A percentile compares a stretch with the other conserved stretches of the same genome.
Evolutionary conservation across 2,113 vertebrate species (phyloP).

Genomic region (Lepus americanus): DNA sequence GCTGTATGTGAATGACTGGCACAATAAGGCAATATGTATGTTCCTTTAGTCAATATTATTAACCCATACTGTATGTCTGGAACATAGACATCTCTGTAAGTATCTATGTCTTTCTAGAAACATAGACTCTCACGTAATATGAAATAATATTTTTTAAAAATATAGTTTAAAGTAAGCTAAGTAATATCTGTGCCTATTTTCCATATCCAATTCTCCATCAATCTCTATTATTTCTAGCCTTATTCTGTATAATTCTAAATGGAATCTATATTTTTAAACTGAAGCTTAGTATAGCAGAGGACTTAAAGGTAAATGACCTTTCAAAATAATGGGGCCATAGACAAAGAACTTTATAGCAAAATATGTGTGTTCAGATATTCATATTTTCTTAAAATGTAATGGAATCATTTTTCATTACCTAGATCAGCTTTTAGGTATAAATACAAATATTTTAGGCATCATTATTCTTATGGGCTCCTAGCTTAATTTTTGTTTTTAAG

Average conservation of each 20-base stretch:
- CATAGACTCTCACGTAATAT: background rate
- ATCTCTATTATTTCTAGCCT: background rate
- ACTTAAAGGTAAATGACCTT: background rate
- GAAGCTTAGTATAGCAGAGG: background rate
- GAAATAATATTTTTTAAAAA: background rate
- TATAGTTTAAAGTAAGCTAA: background rate
- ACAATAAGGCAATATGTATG: background rate
- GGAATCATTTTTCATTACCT: background rate
- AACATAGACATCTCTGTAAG: background rate
- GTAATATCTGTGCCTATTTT: rapidly evolving
- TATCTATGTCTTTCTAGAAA: background rate
- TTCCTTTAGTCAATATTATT: background rate
- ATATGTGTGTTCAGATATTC: background rate
- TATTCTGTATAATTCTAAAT: background rate
- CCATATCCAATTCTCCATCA: background rate
- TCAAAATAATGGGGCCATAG: background rate
- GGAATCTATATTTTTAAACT: background rate
- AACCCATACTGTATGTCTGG: background rate
- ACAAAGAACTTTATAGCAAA: background rate
- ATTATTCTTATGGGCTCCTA: background rate
- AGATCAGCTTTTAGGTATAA: background rate
- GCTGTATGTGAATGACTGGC: background rate
- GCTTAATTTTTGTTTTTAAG: background rate
- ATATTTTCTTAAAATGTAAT: background rate
- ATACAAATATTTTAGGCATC: background rate